phyloP scores from a whole-genome alignment of 37 sponge, comb jelly and placozoan species.

The Oopsacas minuta region DNA sequence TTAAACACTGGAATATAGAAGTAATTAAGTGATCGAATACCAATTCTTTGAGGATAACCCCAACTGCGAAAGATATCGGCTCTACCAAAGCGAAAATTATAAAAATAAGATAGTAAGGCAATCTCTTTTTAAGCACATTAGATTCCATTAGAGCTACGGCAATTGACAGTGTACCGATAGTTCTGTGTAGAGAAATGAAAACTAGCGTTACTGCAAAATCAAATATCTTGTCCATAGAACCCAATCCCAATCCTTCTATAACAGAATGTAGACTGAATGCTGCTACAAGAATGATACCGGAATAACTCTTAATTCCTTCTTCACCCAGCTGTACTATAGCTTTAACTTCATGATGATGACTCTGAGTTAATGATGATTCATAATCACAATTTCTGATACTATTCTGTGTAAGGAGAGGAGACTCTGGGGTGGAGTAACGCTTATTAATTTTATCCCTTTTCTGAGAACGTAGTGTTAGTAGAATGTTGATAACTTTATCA shows the following conservation, averaged over 20 bases:
- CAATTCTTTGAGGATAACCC: not conserved
- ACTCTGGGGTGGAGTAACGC: too few species aligned
- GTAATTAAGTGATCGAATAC: not conserved
- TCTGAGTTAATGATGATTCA: not conserved
- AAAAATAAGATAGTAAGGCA: not conserved
- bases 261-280: constrained; percentile 3
- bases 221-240: not conserved
- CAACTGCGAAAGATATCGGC: not conserved
- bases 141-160: constrained; percentile 9
- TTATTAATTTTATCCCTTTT: not conserved
- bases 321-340: constrained; percentile 2
- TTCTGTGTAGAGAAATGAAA: constrained; percentile 17
- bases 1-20: constrained; percentile 13
- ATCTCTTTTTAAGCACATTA: not conserved
- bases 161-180: not conserved
- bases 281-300: not conserved
- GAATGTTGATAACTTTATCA: constrained; percentile 13
- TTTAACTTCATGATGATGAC: not conserved
- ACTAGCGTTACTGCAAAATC: not conserved
- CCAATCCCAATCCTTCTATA: not conserved
- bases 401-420: not conserved
- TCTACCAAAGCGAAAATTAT: not conserved
- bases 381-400: not conserved
- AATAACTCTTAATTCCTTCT: not conserved
- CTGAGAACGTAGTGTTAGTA: not conserved